Evolutionary conservation across 2,888 invertebrate genomes (phyloP).

Genomic region (Phragmatobia fuliginosa): DNA sequence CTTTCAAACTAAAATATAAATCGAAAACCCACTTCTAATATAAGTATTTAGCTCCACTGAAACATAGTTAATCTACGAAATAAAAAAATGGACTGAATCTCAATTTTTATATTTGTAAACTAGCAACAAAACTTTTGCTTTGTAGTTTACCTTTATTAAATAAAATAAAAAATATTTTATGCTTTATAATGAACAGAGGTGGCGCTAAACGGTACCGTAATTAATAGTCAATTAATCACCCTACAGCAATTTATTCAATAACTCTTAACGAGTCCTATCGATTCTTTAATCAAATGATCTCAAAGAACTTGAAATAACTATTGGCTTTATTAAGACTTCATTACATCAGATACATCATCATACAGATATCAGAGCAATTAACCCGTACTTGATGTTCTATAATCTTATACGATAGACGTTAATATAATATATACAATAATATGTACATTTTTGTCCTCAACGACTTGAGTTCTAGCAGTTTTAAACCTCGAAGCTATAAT

Average conservation of each 20-base stretch:
- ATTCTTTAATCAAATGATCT: constrained; percentile 63
- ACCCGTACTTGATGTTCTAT: not conserved
- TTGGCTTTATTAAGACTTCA: constrained; percentile 36
- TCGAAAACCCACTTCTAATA: not conserved
- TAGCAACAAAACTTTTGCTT: constrained; percentile 3
- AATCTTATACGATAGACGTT: not conserved
- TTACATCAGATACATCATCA: not conserved
- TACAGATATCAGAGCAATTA: not conserved
- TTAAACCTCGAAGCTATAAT: not conserved
- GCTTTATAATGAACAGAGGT: constrained; percentile 65
- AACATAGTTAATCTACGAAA: not conserved
- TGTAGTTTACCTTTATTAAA: constrained; percentile 23
- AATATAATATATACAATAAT: not conserved
- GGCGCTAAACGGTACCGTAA: constrained; percentile 81
- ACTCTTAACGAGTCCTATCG: constrained; percentile 71
- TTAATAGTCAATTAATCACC: constrained; percentile 84
- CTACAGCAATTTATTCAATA: constrained; percentile 79
- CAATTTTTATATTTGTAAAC: too few relatives aligned
- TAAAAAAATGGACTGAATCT: too few relatives aligned
- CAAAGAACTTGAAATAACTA: constrained; percentile 49
- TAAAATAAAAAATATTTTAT: constrained; percentile 50
- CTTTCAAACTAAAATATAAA: not conserved
- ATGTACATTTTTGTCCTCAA: not conserved
- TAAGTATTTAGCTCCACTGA: not conserved
- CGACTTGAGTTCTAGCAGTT: not conserved